Evolutionary conservation across 1,140 invertebrate species (phyloP), one percentile per base, ranked within the genome.

Genomic region (Drosophila lacertosa): DNA sequence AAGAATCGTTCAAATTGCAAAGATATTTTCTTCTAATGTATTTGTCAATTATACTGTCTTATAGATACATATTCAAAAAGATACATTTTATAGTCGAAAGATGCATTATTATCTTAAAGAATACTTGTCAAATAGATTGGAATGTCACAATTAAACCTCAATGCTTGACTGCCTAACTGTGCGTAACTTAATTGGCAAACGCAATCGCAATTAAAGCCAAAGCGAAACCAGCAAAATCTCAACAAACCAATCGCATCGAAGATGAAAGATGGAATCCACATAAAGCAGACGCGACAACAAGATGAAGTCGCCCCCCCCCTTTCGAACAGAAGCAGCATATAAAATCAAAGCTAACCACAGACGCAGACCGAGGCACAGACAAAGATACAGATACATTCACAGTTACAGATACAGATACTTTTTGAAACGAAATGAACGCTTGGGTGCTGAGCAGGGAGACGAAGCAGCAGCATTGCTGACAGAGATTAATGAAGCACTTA

Each of bases 401-500:
- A 29, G 3, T 24, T 20, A 74, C 69, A 64, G 33, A 68, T 39
- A 64, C 45, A 66, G 44, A 60, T 54, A 62, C 39, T 59, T 37
- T 29, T 24, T 29, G 65, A 71, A 78, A 79, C 63, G 47, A 71
- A 64, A 62, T 72, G 42, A 60, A 26, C 16, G 57, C 33, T 15
- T 6, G 32, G n/a, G 47, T 9, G n/a, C n/a, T 33, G 37, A 29
- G 66, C 24, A 5, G 22, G 11, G n/a, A 32, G 7, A 11, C 13
- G 24, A n/a, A 15, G 13, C 29, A 54, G 55, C 50, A 54, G 35
- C 50, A 45, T 15, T 73, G 77, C 82, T 88, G 81, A 84, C 81
- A 84, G 81, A 84, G 81, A 84, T 84, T 84, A 84, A 84, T 84
- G 81, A 84, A 84, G 81, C 81, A 84, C 81, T 84, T 84, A 84